Evolutionary conservation across 2,113 vertebrate species (phyloP).

Genomic region (Monarcha castaneiventris): DNA sequence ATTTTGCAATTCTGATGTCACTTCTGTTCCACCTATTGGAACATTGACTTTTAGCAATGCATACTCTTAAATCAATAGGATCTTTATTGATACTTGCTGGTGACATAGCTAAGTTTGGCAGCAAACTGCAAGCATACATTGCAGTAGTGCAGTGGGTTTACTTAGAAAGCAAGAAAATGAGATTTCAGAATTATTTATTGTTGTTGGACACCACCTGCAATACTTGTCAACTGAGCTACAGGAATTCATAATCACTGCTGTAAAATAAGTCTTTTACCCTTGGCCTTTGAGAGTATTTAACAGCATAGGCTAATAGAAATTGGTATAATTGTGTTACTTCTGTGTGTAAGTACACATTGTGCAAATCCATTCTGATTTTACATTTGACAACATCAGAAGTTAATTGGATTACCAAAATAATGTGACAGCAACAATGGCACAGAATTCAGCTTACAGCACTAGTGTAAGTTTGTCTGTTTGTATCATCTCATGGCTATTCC

Average conservation of each 20-base stretch:
- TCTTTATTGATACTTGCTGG: background rate
- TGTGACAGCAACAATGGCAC: background rate
- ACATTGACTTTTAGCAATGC: constrained; percentile 20
- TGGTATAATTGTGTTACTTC: background rate
- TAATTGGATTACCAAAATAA: background rate
- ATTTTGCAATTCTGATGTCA: background rate
- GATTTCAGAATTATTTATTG: background rate
- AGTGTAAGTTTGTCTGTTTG: background rate
- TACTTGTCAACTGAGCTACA: background rate
- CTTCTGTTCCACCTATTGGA: constrained; percentile 47
- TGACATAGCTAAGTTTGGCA: background rate
- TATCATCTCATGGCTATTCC: background rate
- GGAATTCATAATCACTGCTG: background rate
- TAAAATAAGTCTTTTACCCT: background rate
- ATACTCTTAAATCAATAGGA: background rate
- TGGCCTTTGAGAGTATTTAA: background rate
- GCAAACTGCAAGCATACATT: background rate
- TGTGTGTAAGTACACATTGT: background rate
- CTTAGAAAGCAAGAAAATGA: background rate
- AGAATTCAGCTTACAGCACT: background rate
- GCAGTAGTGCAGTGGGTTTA: background rate
- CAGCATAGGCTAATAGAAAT: background rate
- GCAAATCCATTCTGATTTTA: background rate
- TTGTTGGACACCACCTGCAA: background rate
- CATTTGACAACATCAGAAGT: background rate